These are phyloP conservation scores for Thripadectes ignobilis DNA, from an alignment of 2,797 vertebrate species.

Conservation along the genomic window DNA sequence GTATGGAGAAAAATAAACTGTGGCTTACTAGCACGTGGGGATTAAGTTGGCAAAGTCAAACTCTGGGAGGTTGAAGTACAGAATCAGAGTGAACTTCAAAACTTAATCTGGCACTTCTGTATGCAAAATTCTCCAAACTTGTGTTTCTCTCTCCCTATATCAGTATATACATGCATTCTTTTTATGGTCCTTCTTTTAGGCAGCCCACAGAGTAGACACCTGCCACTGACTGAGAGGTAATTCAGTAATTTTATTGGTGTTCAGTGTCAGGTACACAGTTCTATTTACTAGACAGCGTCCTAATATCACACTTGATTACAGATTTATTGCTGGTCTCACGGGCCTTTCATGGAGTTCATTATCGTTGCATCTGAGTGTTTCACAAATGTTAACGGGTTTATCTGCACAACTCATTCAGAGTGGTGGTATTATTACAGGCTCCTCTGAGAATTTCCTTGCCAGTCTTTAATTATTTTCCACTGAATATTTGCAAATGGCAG, in stretches of 20 bases:
- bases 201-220: neutral
- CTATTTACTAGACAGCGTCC: neutral
- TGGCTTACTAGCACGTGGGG: neutral
- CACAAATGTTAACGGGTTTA: neutral
- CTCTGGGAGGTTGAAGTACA: neutral
- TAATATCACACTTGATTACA: neutral
- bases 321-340: neutral
- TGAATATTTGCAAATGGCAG: neutral
- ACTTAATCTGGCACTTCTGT: neutral
- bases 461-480: slow-evolving; percentile 5
- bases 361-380: neutral
- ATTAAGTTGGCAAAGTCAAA: neutral
- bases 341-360: slow-evolving; percentile 21
- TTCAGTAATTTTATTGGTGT: neutral
- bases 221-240: neutral
- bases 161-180: accelerated
- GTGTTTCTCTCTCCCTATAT: neutral
- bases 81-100: neutral
- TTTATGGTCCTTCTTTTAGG: neutral
- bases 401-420: neutral
- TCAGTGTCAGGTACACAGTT: neutral
- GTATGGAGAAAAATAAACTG: neutral
- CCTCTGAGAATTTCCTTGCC: neutral
- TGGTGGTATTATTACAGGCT: neutral
- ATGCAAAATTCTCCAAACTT: neutral